Evolutionary conservation across 2,113 vertebrate species (phyloP).

Genomic region (Abramis brama): DNA sequence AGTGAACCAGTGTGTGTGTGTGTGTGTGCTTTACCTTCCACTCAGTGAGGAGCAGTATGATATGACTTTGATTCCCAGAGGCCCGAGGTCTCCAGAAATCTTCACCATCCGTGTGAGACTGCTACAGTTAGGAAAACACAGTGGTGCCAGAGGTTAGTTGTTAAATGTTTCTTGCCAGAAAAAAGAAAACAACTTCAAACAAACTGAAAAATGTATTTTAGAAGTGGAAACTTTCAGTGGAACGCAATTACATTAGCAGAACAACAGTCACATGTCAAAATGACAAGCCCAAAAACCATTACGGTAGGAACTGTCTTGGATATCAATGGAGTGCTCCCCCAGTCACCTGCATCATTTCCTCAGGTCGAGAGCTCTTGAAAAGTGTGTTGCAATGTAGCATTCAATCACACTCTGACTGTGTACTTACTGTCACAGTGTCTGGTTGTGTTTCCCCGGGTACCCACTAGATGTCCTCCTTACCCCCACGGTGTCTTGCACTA

Average conservation of each 20-base stretch:
- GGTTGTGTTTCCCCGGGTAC: too few species aligned
- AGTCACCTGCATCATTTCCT: slow-evolving; percentile 30
- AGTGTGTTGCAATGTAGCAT: neutral
- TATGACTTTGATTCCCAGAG: slow-evolving; percentile 91
- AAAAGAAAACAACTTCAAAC: slow-evolving; percentile 53
- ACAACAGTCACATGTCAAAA: slow-evolving; percentile 33
- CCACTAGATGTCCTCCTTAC: too few species aligned
- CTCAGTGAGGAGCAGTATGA: slow-evolving; percentile 94
- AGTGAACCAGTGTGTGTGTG: too few species aligned
- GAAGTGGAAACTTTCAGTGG: neutral
- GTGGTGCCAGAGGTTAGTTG: neutral
- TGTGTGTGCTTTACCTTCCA: slow-evolving; percentile 83
- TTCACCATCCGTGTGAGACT: slow-evolving; percentile 84
- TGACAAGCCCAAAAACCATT: slow-evolving; percentile 31
- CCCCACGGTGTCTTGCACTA: too few species aligned
- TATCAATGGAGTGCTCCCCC: slow-evolving; percentile 29
- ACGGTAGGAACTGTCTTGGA: slow-evolving; percentile 15
- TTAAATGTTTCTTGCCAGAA: slow-evolving; percentile 18
- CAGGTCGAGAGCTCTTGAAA: neutral
- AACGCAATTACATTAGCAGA: slow-evolving; percentile 26
- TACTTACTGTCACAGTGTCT: too few species aligned
- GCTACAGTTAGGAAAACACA: slow-evolving; percentile 65
- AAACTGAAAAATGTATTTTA: slow-evolving; percentile 16
- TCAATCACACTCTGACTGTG: neutral
- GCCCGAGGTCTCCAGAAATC: slow-evolving; percentile 85